Base-by-base conservation (phyloP, 2,888 invertebrate species). In the Eupithecia tripunctaria region DNA sequence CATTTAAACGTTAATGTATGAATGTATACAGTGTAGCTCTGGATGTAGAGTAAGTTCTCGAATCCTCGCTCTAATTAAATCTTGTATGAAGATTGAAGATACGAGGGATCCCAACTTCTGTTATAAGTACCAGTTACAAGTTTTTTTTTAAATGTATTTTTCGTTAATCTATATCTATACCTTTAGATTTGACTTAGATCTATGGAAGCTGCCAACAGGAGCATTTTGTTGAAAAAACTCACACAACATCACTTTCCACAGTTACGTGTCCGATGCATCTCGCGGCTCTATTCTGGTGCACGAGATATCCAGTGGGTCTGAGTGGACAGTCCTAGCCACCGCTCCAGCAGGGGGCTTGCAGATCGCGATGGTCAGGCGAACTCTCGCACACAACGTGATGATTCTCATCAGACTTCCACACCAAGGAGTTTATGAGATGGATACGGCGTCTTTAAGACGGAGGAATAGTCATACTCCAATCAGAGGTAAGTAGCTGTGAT, bases 261-360 rank as follows among this genome's bases (percentile, higher is more conserved):
- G 92, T 68, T 96, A 96, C 82, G 92, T 96, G 25, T 96, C 96
- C 59, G 97, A 97, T 85, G 96, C 97, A 0, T 95, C 96, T 0
- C 95, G 96, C 59, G 95, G 96, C 12, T 95, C 96, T 18, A 95
- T 97, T 67, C 91, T 97, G 12, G 96, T 97, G 0, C 96, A 96
- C 82, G 96, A 97, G 82, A 94, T 96, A 4, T 92, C 95, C 14
- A 93, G 95, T 3, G 95, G 95, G 74, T 94, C 95, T 12, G 96
- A 96, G 8, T 96, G 96, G 89, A 91, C 96, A 5, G 95, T 97
- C 0, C 92, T 96, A 1, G 95, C 95, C 1, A 93, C 95, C 76
- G 86, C 92, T 0, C 93, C 95, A 15, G 90, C 95, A 12, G 95
- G 96, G 78, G 96, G 96, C 1, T 93, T 97, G 0, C 97, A 97